Percentiles rank a stretch among this genome's conserved stretches.
These are phyloP conservation scores for Rhizoglyphus robini DNA, from an alignment of 1,140 invertebrate species.

Conservation along the genomic window DNA sequence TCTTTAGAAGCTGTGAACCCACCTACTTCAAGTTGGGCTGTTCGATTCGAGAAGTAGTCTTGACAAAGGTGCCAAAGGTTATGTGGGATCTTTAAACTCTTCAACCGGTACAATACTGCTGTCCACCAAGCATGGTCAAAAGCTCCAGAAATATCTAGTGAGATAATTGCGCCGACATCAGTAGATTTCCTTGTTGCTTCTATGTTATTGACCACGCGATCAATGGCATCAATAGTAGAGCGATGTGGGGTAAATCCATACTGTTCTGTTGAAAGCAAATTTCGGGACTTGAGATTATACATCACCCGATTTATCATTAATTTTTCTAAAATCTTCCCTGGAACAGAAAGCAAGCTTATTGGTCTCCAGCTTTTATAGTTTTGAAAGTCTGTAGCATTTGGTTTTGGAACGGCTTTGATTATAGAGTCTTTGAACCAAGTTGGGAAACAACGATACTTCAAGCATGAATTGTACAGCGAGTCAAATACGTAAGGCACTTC, in stretches of 20 bases:
- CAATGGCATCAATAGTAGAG: constrained; percentile 1
- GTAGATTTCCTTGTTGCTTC: not conserved
- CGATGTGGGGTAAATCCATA: constrained; percentile 17
- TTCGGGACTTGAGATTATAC: not conserved
- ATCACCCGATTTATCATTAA: not conserved
- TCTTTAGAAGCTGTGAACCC: not conserved
- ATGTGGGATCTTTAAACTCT: not conserved
- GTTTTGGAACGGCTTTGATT: constrained; percentile 16
- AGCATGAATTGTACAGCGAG: constrained; percentile 8
- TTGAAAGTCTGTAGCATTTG: not conserved
- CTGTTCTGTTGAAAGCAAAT: constrained; percentile 1
- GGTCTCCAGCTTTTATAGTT: constrained; percentile 4
- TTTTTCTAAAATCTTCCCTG: constrained; percentile 21
- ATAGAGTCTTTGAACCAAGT: not conserved
- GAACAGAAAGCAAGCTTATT: constrained; percentile 16
- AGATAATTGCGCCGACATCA: not conserved
- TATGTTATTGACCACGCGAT: not conserved
- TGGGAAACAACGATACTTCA: constrained; percentile 3
- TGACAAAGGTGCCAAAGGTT: not conserved
- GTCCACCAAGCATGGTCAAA: constrained; percentile 12
- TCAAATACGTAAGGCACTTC: not conserved
- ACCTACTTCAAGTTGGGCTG: not conserved
- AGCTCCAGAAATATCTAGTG: not conserved
- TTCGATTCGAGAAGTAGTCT: not conserved
- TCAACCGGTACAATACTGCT: not conserved